These are phyloP conservation scores for Cynaeus angustus DNA, from an alignment of 2,888 invertebrate genomes.

Conservation along the genomic window DNA sequence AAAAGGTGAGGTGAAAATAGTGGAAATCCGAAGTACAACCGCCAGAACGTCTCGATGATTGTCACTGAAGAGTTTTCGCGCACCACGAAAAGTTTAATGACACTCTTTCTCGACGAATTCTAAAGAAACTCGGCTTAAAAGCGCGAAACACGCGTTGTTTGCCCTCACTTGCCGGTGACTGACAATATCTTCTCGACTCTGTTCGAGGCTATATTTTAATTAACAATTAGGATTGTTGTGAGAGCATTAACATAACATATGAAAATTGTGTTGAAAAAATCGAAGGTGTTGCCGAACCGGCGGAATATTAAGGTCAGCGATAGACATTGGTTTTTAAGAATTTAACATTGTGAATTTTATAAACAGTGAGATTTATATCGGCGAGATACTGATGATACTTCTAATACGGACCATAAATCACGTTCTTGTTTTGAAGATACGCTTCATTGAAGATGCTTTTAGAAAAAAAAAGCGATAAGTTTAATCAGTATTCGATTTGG, in stretches of 20 bases:
- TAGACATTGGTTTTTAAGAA: conserved; percentile 16
- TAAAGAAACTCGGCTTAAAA: not conserved
- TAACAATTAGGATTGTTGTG: conserved; percentile 38
- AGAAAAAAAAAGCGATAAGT: too few species aligned
- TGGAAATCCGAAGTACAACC: too few species aligned
- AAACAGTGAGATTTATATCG: not conserved
- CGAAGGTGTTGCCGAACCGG: conserved; percentile 22
- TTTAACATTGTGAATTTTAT: conserved; percentile 21
- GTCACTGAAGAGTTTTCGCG: too few species aligned
- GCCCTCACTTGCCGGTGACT: conserved; percentile 37
- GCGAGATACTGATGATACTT: conserved; percentile 9
- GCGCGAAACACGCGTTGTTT: conserved; percentile 28
- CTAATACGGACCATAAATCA: conserved; percentile 8
- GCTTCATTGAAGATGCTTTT: too few species aligned
- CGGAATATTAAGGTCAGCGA: conserved; percentile 31
- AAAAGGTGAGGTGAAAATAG: conserved; percentile 1
- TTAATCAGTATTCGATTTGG: too few species aligned
- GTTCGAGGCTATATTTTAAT: conserved; percentile 43
- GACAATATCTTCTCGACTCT: conserved; percentile 42
- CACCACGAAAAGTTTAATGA: conserved; percentile 8
- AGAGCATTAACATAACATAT: conserved; percentile 23
- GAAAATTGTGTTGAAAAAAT: conserved; percentile 8
- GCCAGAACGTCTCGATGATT: not conserved
- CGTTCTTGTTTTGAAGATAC: too few species aligned
- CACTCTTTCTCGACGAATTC: conserved; percentile 1